Base-by-base conservation (phyloP, 1,140 invertebrate genomes). In the Helicorthomorpha holstii region DNA sequence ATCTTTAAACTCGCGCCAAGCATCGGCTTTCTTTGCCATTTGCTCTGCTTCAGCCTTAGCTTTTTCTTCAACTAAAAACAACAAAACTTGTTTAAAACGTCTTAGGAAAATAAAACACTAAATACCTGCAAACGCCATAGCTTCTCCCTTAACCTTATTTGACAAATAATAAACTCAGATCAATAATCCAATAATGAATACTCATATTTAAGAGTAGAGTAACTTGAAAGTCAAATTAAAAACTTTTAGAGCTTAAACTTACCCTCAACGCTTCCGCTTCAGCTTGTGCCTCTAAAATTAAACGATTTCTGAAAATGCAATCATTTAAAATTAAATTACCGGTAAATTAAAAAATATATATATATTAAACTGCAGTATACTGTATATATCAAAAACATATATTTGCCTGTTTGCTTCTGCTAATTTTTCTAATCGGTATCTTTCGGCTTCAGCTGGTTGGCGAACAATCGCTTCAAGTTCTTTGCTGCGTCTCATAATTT, bases 21-120 rank as follows among this genome's bases (percentile, higher is more conserved):
- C 93, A 60, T 93, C 89, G 10, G 92, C 93, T 65, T 97, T 97
- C 69, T 90, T 90, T 1, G 83, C 79, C 84, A 96, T 93, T 71
- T 93, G 90, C 69, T 92, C 89, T 3, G 91, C 89, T 63, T 97
- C 92, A 10, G 93, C 92, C 59, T 82, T 87, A 0, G 91, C 92
- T 67, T 91, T 92, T 1, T 86, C 88, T 60, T 89, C 80, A 62
- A 96, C 86, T n/a, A n/a, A n/a, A n/a, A n/a, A n/a, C n/a, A n/a
- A n/a, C n/a, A n/a, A n/a, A n/a, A n/a, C n/a, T n/a, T n/a, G n/a
- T n/a, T n/a, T n/a, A n/a, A n/a, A n/a, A n/a, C n/a, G n/a, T n/a
- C n/a, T n/a, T n/a, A n/a, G n/a, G n/a, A n/a, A n/a, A n/a, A n/a
- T n/a, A n/a, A n/a, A n/a, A n/a, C n/a, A n/a, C n/a, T n/a, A n/a